Percentiles rank a stretch among this genome's conserved stretches.
Conservation (phyloP, 1,140 invertebrate species). For the Solenopsis invicta region DNA sequence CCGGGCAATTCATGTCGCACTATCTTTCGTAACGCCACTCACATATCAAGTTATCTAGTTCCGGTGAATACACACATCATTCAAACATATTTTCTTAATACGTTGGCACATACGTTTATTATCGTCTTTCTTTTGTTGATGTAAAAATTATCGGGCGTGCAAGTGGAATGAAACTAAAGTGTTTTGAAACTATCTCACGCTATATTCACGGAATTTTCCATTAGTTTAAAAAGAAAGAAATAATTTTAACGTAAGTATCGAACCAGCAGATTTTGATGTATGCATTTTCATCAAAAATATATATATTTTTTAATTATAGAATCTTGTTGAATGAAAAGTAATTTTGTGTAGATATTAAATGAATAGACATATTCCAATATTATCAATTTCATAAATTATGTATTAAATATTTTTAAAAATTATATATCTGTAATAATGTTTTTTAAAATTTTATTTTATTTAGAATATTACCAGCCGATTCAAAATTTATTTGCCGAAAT, state of each 20-base stretch:
- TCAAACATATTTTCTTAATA: not conserved
- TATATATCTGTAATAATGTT: not conserved
- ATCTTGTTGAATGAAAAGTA: not conserved
- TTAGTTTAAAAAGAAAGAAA: not conserved
- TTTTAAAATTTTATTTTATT: not conserved
- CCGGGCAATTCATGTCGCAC: slow-evolving; percentile 38
- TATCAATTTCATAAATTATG: not conserved
- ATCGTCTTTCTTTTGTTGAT: not conserved
- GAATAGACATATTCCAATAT: not conserved
- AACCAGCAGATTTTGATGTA: not conserved
- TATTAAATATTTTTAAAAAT: no score
- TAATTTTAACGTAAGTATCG: not conserved
- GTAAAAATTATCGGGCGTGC: not conserved
- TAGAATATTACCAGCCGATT: not conserved
- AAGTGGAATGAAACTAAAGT: not conserved
- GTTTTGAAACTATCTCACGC: not conserved
- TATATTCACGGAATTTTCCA: not conserved
- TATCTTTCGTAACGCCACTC: slow-evolving; percentile 9
- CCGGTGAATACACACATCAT: not conserved
- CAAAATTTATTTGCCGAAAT: no score
- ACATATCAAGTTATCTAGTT: slow-evolving; percentile 13
- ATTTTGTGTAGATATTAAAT: not conserved
- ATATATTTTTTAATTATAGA: not conserved
- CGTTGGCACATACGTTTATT: not conserved
- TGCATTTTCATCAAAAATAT: not conserved